Percentiles rank a stretch among this genome's conserved stretches.
phyloP scores from a whole-genome alignment of 2,113 vertebrate genomes.

The Corythornis vintsioides region DNA sequence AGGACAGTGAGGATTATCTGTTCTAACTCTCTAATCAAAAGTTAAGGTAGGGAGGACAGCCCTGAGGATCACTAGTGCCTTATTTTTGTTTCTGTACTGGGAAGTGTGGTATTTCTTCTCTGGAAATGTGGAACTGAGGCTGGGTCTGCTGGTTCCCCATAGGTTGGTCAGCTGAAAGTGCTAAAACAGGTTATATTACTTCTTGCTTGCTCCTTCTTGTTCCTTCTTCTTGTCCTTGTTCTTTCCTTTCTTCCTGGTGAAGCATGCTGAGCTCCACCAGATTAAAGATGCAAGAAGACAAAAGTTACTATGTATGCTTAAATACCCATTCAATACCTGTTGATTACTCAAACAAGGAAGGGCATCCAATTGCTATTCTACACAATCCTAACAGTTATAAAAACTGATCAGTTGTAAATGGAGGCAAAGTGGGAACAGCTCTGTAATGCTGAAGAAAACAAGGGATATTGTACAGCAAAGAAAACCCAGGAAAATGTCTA shows the following conservation, averaged over 20 bases:
- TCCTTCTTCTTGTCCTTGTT: not conserved
- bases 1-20: not conserved
- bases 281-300: not conserved
- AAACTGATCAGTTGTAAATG: not conserved
- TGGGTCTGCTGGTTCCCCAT: not conserved
- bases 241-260: not conserved
- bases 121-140: not conserved
- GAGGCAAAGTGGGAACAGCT: not conserved
- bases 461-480: not conserved
- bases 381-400: fast-evolving
- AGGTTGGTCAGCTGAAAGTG: not conserved
- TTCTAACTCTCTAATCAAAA: not conserved
- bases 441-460: not conserved
- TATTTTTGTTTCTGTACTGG: not conserved
- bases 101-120: not conserved
- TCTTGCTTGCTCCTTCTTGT: not conserved
- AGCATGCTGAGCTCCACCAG: not conserved
- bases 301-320: not conserved
- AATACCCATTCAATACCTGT: not conserved
- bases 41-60: not conserved
- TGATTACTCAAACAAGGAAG: not conserved
- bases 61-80: not conserved
- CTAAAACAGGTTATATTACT: not conserved
- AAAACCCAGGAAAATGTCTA: not conserved
- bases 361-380: not conserved